Base-by-base conservation (phyloP, 2,888 invertebrate genomes). In the Dromius quadrimaculatus region DNA sequence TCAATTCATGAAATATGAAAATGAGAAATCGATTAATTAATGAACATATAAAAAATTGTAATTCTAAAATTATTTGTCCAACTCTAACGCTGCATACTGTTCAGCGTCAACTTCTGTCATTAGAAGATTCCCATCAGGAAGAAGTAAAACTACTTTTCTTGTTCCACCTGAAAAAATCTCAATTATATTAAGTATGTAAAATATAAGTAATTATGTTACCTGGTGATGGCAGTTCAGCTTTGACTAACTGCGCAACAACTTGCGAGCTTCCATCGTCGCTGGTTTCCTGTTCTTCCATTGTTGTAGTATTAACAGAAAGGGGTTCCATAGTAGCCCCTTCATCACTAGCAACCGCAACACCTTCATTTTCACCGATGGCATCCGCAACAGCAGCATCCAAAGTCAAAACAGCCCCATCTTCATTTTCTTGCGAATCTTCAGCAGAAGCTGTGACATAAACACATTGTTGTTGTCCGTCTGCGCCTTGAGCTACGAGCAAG, bases 91-190 rank as follows among this genome's bases (percentile, higher is more conserved):
- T 73, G 90, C 90, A 76, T 90, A 94, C 79, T 94, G 94, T 78
- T 94, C 93, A 77, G 92, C 93, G 76, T 93, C 92, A 72, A 94
- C 89, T 82, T 94, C 93, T 3, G 94, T 94, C 88, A 93, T 92
- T 85, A 94, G 93, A 72, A 93, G 86, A 78, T 91, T 92, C 73
- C 94, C 94, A 80, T 94, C 93, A 5, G 93, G 93, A 75, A 94
- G 83, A 77, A 93, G 84, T n/a, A 94, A 85, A 4, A 94, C 92
- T 15, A 94, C 93, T 80, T 92, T 88, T 77, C 93, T 86, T 15
- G 92, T 93, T 69, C 93, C 93, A 80, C 92, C 93, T 93, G 79
- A 11, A 79, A 78, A 59, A 73, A 75, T 75, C n/a, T n/a, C n/a
- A 73, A 38, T 38, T 47, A 47, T 2, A 47, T 28, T 68, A 13